These are phyloP conservation scores for Epirrita christyi DNA, from an alignment of 2,888 invertebrate species.

Conservation along the genomic window DNA sequence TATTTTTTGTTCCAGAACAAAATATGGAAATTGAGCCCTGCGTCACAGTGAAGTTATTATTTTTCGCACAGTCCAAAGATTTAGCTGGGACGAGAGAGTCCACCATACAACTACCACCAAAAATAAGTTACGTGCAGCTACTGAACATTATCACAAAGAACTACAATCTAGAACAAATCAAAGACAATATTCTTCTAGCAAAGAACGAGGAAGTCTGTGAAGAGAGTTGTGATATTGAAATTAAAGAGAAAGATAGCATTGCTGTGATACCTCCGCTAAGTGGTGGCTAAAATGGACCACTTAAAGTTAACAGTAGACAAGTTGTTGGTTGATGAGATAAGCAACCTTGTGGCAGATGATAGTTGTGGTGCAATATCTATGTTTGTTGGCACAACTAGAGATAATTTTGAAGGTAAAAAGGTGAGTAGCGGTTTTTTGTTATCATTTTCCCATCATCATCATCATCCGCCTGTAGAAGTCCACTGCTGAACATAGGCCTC, in stretches of 20 bases:
- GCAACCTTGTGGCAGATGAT: slow-evolving; percentile 86
- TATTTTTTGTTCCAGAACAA: slow-evolving; percentile 43
- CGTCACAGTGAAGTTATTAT: slow-evolving; percentile 88
- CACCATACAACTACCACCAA: slow-evolving; percentile 76
- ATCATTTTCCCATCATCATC: too few species aligned
- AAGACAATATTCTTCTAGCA: slow-evolving; percentile 90
- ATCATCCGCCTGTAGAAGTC: too few species aligned
- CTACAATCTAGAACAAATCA: slow-evolving; percentile 88
- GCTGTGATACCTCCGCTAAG: slow-evolving; percentile 98
- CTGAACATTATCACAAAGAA: slow-evolving; percentile 84
- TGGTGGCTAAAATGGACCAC: slow-evolving; percentile 93
- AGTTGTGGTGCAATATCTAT: slow-evolving; percentile 95
- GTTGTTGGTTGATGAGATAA: slow-evolving; percentile 88
- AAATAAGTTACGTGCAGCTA: slow-evolving; percentile 84
- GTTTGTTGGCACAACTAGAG: slow-evolving; percentile 95
- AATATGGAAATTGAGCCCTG: slow-evolving; percentile 76
- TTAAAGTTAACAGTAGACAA: slow-evolving; percentile 87
- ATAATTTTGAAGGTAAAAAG: slow-evolving; percentile 92
- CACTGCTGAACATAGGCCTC: too few species aligned
- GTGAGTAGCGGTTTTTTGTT: slow-evolving; percentile 71
- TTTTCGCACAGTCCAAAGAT: slow-evolving; percentile 96
- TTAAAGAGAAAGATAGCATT: slow-evolving; percentile 90
- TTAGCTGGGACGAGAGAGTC: slow-evolving; percentile 87
- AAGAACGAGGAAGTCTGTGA: slow-evolving; percentile 92
- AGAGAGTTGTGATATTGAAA: slow-evolving; percentile 77